Conservation (phyloP, 2,888 invertebrate genomes). For the Campoplex capitator region DNA sequence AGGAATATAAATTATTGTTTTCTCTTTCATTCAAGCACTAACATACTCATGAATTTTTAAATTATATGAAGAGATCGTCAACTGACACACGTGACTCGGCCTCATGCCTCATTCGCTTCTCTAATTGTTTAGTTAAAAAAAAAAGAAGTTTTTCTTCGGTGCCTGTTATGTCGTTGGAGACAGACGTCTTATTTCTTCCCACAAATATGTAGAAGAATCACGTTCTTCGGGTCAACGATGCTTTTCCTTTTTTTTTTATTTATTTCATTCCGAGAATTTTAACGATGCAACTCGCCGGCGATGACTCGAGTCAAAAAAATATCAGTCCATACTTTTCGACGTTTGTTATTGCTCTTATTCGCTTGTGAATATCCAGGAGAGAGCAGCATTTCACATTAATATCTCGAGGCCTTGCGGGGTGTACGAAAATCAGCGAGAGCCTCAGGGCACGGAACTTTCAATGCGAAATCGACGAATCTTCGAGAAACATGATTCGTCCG, state of each 20-base stretch:
- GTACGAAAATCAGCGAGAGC: slow-evolving; percentile 35
- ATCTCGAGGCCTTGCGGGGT: slow-evolving; percentile 46
- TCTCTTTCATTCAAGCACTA: background rate
- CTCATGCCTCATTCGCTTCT: slow-evolving; percentile 28
- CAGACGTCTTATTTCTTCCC: slow-evolving; percentile 4
- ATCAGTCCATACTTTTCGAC: slow-evolving; percentile 20
- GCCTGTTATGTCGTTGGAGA: slow-evolving; percentile 26
- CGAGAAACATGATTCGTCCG: background rate
- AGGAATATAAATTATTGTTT: slow-evolving; percentile 43
- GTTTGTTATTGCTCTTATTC: slow-evolving; percentile 34
- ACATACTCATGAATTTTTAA: background rate
- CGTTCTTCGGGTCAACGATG: slow-evolving; percentile 13
- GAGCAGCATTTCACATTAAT: slow-evolving; percentile 26
- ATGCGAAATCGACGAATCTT: background rate
- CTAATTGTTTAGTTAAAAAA: slow-evolving; percentile 46
- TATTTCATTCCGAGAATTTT: background rate
- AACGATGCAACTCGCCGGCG: slow-evolving; percentile 29
- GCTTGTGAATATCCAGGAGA: slow-evolving; percentile 12
- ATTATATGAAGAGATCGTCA: slow-evolving; percentile 14
- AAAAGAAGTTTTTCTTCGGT: slow-evolving; percentile 25
- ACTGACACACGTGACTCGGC: slow-evolving; percentile 20
- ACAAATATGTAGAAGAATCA: background rate
- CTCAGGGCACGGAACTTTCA: background rate
- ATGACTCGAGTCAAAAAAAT: slow-evolving; percentile 7
- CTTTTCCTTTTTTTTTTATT: background rate